phyloP scores from a whole-genome alignment of 2,113 vertebrate species.

The Origma solitaria region DNA sequence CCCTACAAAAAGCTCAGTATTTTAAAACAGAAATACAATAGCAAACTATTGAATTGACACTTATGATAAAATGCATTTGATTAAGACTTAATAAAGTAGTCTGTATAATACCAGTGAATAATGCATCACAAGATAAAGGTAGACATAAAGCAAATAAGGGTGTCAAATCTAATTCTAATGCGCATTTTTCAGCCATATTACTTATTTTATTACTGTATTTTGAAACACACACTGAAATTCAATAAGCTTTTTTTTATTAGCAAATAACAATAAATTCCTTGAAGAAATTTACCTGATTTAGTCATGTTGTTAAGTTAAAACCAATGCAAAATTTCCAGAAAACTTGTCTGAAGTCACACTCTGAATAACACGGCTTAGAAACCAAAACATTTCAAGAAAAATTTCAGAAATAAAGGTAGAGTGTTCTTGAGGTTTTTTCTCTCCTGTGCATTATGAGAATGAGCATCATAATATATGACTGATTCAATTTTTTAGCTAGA shows the following conservation, averaged over 20 bases:
- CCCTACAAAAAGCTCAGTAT: constrained; percentile 59
- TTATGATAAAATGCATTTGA: constrained; percentile 76
- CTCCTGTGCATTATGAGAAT: background rate
- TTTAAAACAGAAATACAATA: constrained; percentile 68
- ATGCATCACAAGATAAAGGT: constrained; percentile 83
- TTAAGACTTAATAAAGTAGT: constrained; percentile 83
- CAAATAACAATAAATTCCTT: constrained; percentile 33
- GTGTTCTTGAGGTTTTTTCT: background rate
- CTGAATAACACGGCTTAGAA: background rate
- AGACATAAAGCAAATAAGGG: constrained; percentile 90
- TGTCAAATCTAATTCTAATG: constrained; percentile 88
- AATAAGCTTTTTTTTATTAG: constrained; percentile 40
- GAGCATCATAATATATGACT: rapidly evolving
- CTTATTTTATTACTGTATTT: constrained; percentile 79
- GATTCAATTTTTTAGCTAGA: background rate
- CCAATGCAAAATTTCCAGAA: background rate
- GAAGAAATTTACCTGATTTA: constrained; percentile 34
- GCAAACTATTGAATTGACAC: constrained; percentile 69
- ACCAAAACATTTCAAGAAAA: background rate
- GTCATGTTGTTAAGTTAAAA: background rate
- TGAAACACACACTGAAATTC: constrained; percentile 67
- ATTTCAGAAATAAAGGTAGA: background rate
- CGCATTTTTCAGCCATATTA: constrained; percentile 86
- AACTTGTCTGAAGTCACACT: background rate
- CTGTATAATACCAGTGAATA: constrained; percentile 87